Conservation (phyloP, 2,797 vertebrate genomes). For the Gadopsis marmoratus region DNA sequence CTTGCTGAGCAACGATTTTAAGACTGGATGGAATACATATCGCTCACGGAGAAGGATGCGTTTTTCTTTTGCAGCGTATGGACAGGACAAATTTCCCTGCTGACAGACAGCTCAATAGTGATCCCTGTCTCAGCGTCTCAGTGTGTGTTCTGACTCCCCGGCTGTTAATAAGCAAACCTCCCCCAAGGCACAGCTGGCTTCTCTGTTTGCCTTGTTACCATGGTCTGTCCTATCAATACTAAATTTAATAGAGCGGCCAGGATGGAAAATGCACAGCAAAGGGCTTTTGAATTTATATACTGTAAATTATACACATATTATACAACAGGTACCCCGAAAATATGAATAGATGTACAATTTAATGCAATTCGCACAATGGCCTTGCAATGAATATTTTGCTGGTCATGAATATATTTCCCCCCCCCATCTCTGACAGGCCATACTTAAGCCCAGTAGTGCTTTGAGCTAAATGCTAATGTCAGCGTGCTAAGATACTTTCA, state of each 20-base stretch:
- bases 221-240: slow-evolving; percentile 62
- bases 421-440: neutral
- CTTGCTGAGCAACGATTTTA: slow-evolving; percentile 31
- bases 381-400: slow-evolving; percentile 6
- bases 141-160: slow-evolving; percentile 71
- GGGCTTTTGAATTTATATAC: slow-evolving; percentile 17
- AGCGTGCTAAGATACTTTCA: slow-evolving; percentile 2
- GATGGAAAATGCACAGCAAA: slow-evolving; percentile 48
- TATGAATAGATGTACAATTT: slow-evolving; percentile 6
- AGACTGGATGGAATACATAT: slow-evolving; percentile 37
- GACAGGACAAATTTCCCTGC: slow-evolving; percentile 62
- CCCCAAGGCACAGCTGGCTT: slow-evolving; percentile 72
- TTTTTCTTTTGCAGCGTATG: slow-evolving; percentile 21
- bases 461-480: slow-evolving; percentile 9
- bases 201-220: slow-evolving; percentile 71
- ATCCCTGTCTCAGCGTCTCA: slow-evolving; percentile 66
- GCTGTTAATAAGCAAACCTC: slow-evolving; percentile 77
- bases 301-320: slow-evolving; percentile 9
- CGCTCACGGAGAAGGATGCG: slow-evolving; percentile 9
- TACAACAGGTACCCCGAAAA: slow-evolving; percentile 11
- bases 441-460: neutral
- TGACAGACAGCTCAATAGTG: slow-evolving; percentile 72
- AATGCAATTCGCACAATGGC: slow-evolving; percentile 15
- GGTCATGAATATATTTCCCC: slow-evolving; percentile 19
- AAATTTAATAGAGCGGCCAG: slow-evolving; percentile 59